Evolutionary conservation across 1,140 invertebrate genomes (phyloP), one percentile per base, ranked within the genome.

Genomic region (Papilio glaucus): DNA sequence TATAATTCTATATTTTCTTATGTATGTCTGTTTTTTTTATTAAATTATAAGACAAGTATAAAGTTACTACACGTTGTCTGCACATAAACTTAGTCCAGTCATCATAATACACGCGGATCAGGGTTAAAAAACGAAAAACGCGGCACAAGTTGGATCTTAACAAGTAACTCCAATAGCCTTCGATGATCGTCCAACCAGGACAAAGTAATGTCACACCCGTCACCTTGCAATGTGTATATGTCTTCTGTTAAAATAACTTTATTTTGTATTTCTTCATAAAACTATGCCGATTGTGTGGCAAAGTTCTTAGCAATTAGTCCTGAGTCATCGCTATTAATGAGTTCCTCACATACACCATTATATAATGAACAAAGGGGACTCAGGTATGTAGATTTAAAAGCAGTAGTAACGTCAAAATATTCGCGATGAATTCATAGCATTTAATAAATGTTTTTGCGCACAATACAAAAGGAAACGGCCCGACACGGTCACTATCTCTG

Each of bases 201-300:
- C 12, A 57, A n/a, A n/a, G 39, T 33, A 33, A 33, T 33, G 29
- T 33, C 4, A 3, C 49, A 24, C 21, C 49, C 6, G 42, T 15
- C n/a, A 57, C 49, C 49, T 57, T 57, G 49, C 21, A 57, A 57
- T 24, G 42, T 15, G 18, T 3, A 49, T 49, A 57, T 57, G 12
- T 57, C 49, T 24, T 24, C 21, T 26, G 2, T 57, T 57, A 57
- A 57, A 15, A 49, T 49, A 49, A 3, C 15, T 49, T 49, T 49
- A 49, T 10, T 42, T 42, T 42, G 41, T 42, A 42, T 42, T 1
- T n/a, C n/a, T n/a, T n/a, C n/a, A n/a, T n/a, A 21, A 49, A 49
- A 49, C 45, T 49, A 49, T 24, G 15, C 15, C 21, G 21, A 49
- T 9, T 49, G 21, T 24, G 21, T 49, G n/a, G n/a, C n/a, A n/a